Evolutionary conservation across 2,888 invertebrate species (phyloP).

Genomic region (Conchocele bisecta): DNA sequence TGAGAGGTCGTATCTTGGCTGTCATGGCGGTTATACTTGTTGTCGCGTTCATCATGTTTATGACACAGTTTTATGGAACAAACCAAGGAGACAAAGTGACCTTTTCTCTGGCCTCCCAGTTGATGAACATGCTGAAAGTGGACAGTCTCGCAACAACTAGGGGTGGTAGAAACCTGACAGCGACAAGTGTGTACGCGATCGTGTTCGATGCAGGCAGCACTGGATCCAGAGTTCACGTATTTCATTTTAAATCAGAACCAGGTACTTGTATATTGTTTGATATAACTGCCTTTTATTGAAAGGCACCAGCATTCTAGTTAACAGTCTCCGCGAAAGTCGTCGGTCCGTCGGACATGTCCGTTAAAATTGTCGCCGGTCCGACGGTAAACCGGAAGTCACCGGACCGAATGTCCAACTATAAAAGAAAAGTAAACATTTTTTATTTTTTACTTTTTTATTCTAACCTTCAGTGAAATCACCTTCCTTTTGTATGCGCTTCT

Average conservation of each 20-base stretch:
- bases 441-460: too few species aligned
- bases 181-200: constrained; percentile 87
- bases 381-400: too few species aligned
- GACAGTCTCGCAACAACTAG: not conserved
- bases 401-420: too few species aligned
- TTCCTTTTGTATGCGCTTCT: too few species aligned
- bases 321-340: too few species aligned
- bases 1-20: constrained; percentile 20
- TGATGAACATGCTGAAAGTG: constrained; percentile 11
- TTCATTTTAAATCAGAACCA: constrained; percentile 72
- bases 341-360: too few species aligned
- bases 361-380: too few species aligned
- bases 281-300: not conserved
- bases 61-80: constrained; percentile 39
- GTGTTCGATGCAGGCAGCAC: constrained; percentile 98
- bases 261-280: constrained; percentile 41
- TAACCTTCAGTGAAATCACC: too few species aligned
- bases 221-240: constrained; percentile 88
- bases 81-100: constrained; percentile 10
- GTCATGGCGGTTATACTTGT: constrained; percentile 33
- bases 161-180: not conserved
- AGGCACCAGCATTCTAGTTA: not conserved
- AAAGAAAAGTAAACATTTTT: too few species aligned
- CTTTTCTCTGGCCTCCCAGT: constrained; percentile 22
- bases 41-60: constrained; percentile 31